Evolutionary conservation across 2,113 vertebrate genomes (phyloP).

Genomic region (Synodontis membranacea): DNA sequence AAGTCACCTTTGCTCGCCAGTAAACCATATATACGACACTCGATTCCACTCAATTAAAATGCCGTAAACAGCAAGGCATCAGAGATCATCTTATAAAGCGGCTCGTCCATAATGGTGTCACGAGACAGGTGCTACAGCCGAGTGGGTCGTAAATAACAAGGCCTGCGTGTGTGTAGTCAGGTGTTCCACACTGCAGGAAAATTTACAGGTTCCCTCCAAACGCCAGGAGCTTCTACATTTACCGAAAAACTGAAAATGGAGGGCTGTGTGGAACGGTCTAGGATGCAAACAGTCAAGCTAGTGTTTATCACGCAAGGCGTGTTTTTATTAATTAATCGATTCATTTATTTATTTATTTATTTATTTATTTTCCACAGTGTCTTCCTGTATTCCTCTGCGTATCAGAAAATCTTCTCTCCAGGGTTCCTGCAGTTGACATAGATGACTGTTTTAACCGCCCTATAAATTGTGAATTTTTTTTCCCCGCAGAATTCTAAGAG

Average conservation of each 20-base stretch:
- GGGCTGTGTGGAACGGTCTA: not conserved
- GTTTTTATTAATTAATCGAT: not conserved
- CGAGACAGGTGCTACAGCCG: constrained; percentile 40
- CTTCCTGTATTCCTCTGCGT: not conserved
- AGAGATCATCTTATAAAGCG: constrained; percentile 5
- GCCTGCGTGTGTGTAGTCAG: constrained; percentile 47
- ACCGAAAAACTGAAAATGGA: constrained; percentile 29
- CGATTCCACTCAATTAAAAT: not conserved
- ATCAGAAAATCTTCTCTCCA: not conserved
- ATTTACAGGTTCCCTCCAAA: constrained; percentile 32
- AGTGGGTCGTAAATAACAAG: constrained; percentile 52
- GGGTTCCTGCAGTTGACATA: not conserved
- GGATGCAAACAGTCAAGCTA: constrained; percentile 29
- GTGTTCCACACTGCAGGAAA: constrained; percentile 28
- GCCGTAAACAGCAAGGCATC: not conserved
- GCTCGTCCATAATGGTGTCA: constrained; percentile 12
- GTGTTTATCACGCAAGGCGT: constrained; percentile 22
- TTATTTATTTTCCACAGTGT: not conserved
- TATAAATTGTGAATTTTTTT: not conserved
- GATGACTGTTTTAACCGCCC: not conserved
- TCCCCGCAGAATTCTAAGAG: not conserved
- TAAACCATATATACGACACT: not conserved
- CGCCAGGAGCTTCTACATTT: constrained; percentile 47
- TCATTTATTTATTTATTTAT: not conserved
- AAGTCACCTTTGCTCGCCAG: not conserved